Evolutionary conservation across 2,113 vertebrate species (phyloP).

Genomic region (Melanostigma gelatinosum): DNA sequence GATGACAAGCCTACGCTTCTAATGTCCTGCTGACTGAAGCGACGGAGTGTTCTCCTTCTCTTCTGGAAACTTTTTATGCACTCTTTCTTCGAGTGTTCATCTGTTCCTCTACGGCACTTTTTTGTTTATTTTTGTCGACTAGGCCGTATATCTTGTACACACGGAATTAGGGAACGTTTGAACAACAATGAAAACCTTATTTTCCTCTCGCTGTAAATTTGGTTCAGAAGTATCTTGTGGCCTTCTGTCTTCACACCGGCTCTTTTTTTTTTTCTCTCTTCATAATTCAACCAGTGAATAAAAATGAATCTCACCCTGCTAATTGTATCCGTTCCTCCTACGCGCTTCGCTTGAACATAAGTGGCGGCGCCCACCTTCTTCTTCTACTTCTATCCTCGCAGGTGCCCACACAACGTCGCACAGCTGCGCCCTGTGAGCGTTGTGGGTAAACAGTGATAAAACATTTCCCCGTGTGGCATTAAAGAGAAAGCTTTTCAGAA

Average conservation of each 20-base stretch:
- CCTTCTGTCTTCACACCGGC: conserved; percentile 17
- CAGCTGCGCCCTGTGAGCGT: conserved; percentile 69
- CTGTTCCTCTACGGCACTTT: conserved; percentile 1
- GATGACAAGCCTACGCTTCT: conserved; percentile 14
- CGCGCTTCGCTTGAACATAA: conserved; percentile 50
- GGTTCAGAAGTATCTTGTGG: not conserved
- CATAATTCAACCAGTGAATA: conserved; percentile 14
- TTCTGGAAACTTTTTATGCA: conserved; percentile 27
- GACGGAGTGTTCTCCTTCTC: conserved; percentile 20
- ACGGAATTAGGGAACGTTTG: not conserved
- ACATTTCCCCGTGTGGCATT: conserved; percentile 69
- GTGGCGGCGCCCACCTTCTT: conserved; percentile 61
- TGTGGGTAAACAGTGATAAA: conserved; percentile 76
- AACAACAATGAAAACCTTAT: not conserved
- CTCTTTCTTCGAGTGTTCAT: conserved; percentile 9
- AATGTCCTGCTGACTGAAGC: conserved; percentile 21
- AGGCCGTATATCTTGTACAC: not conserved
- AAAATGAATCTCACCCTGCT: conserved; percentile 29
- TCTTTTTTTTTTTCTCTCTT: not conserved
- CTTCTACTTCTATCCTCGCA: conserved; percentile 59
- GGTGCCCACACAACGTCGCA: conserved; percentile 66
- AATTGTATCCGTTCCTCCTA: conserved; percentile 26
- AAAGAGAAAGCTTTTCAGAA: conserved; percentile 72
- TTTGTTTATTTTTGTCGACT: not conserved
- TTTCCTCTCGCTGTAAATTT: not conserved